Conservation (phyloP, 2,888 invertebrate genomes). For the Galerucella calmariensis region DNA sequence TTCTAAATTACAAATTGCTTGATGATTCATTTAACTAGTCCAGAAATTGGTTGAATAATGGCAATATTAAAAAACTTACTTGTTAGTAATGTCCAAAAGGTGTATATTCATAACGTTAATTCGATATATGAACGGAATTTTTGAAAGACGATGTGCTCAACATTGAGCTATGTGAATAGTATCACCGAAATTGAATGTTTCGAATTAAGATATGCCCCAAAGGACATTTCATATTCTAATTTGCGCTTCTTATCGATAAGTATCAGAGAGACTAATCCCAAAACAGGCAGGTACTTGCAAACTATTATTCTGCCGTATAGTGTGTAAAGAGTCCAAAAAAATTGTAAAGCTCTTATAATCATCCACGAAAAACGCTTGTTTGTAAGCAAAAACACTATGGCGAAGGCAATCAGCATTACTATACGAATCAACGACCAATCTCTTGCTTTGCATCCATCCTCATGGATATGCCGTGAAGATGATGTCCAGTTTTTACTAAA, state of each 20-base stretch:
- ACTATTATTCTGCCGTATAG: slow-evolving; percentile 43
- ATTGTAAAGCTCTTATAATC: slow-evolving; percentile 47
- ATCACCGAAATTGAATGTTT: slow-evolving; percentile 53
- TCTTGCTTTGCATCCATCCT: slow-evolving; percentile 49
- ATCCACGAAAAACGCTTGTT: slow-evolving; percentile 48
- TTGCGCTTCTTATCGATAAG: slow-evolving; percentile 45
- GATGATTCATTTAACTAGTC: not conserved
- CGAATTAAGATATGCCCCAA: slow-evolving; percentile 45
- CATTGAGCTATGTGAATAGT: slow-evolving; percentile 60
- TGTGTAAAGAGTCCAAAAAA: slow-evolving; percentile 53
- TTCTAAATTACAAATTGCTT: not conserved
- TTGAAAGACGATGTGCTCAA: slow-evolving; percentile 59
- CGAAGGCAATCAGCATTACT: slow-evolving; percentile 49
- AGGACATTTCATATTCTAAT: slow-evolving; percentile 55
- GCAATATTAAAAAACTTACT: slow-evolving; percentile 49
- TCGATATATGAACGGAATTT: slow-evolving; percentile 56
- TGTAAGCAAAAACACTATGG: slow-evolving; percentile 50
- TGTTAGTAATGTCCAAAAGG: slow-evolving; percentile 42
- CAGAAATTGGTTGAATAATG: slow-evolving; percentile 30
- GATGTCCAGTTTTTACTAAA: slow-evolving; percentile 54
- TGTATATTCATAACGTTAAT: slow-evolving; percentile 45
- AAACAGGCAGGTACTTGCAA: slow-evolving; percentile 50
- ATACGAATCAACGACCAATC: slow-evolving; percentile 40
- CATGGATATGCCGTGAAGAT: slow-evolving; percentile 55
- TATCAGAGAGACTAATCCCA: slow-evolving; percentile 41